Evolutionary conservation across 1,140 invertebrate genomes (phyloP).

Genomic region (Sinella curviseta): DNA sequence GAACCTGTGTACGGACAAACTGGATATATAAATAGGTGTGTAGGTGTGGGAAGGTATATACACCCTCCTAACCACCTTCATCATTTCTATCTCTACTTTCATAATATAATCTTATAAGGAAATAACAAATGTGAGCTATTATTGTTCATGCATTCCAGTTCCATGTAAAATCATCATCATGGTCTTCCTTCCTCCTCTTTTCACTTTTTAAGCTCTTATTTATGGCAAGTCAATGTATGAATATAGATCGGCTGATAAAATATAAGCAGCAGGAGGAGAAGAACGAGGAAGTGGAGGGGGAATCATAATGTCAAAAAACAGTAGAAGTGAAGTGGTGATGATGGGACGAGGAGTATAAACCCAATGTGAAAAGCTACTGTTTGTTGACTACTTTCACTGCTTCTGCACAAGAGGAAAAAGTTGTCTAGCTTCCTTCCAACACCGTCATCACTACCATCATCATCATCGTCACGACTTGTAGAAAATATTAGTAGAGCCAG

Average conservation of each 20-base stretch:
- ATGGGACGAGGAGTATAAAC: not conserved
- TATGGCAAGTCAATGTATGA: slow-evolving; percentile 27
- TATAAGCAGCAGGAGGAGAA: not conserved
- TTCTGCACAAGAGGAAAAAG: not conserved
- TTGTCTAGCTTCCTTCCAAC: not conserved
- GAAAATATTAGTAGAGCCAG: slow-evolving; percentile 2
- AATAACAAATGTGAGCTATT: slow-evolving; percentile 6
- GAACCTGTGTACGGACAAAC: not conserved
- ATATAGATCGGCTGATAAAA: slow-evolving; percentile 22
- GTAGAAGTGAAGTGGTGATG: not conserved
- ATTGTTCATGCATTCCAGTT: not conserved
- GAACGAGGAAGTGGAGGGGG: not conserved
- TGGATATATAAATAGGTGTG: no score
- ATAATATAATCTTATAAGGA: not conserved
- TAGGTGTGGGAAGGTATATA: no score
- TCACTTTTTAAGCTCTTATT: slow-evolving; percentile 28
- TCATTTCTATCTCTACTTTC: not conserved
- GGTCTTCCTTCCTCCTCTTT: not conserved
- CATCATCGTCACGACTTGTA: not conserved
- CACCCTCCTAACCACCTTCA: not conserved
- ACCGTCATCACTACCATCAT: not conserved
- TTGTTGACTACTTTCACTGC: not conserved
- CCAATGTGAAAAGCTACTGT: not conserved
- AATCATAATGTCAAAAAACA: slow-evolving; percentile 18
- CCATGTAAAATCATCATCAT: slow-evolving; percentile 20